A percentile compares a stretch with the other conserved stretches of the same genome.
These are phyloP conservation scores for Onthophagus taurus DNA, from an alignment of 1,140 invertebrate genomes.

Conservation along the genomic window DNA sequence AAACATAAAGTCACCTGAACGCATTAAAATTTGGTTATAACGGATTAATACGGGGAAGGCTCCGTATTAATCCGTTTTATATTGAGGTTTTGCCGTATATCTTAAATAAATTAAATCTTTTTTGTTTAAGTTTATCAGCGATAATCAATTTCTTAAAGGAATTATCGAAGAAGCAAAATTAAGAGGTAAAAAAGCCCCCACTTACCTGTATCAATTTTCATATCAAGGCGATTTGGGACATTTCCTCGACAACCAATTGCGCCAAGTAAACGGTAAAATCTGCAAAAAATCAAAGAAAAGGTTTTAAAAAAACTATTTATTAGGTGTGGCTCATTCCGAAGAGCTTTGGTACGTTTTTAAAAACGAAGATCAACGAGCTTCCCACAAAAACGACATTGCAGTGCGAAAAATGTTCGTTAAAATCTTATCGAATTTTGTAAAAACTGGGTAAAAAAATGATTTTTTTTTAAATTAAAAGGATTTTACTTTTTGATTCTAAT, in stretches of 20 bases:
- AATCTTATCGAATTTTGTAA: conserved; percentile 5
- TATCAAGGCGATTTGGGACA: conserved; percentile 8
- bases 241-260: conserved; percentile 6
- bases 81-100: too few relatives aligned
- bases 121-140: conserved; percentile 8
- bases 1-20: too few relatives aligned
- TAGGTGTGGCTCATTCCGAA: conserved; percentile 9
- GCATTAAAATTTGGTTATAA: too few relatives aligned
- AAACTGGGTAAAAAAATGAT: conserved; percentile 3
- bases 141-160: conserved; percentile 7
- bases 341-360: conserved; percentile 9
- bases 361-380: conserved; percentile 5
- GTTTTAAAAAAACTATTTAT: not conserved
- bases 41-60: too few relatives aligned
- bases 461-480: not conserved
- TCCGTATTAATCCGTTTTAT: too few relatives aligned
- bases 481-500: not conserved
- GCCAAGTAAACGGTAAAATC: conserved; percentile 8
- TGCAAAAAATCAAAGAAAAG: not conserved
- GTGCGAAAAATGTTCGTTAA: conserved; percentile 12
- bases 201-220: conserved; percentile 10
- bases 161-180: conserved; percentile 10
- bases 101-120: not conserved
- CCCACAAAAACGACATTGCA: not conserved
- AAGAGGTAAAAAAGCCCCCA: conserved; percentile 5